A percentile compares a stretch with the other conserved stretches of the same genome.
phyloP scores from a whole-genome alignment of 2,797 vertebrate species.

The Lutjanus campechanus region DNA sequence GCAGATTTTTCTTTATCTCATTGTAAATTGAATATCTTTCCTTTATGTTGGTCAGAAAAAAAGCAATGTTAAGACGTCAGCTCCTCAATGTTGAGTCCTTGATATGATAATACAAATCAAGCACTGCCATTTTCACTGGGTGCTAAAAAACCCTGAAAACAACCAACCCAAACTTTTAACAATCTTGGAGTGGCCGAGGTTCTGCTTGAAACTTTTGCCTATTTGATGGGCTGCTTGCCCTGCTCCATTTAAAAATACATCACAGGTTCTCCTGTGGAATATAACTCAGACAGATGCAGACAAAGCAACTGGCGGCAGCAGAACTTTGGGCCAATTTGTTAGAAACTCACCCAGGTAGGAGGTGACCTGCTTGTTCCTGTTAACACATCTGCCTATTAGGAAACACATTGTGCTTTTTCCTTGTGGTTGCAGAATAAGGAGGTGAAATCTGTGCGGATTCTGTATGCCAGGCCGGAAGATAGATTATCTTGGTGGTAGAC shows the following conservation, averaged over 20 bases:
- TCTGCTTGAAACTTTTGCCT: slow-evolving; percentile 20
- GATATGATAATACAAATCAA: neutral
- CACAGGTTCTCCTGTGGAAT: slow-evolving; percentile 32
- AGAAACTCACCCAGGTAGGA: slow-evolving; percentile 55
- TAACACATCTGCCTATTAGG: slow-evolving; percentile 42
- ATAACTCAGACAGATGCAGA: slow-evolving; percentile 41
- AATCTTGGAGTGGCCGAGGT: slow-evolving; percentile 22
- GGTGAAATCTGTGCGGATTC: slow-evolving; percentile 32
- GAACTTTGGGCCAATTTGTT: slow-evolving; percentile 56
- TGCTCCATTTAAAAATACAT: slow-evolving; percentile 58
- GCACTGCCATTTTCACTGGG: neutral
- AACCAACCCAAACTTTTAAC: slow-evolving; percentile 33
- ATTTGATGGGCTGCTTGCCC: slow-evolving; percentile 34
- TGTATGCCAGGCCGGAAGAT: slow-evolving; percentile 46
- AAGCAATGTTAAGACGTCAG: neutral
- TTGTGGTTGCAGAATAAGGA: neutral
- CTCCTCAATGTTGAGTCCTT: neutral
- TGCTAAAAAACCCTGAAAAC: slow-evolving; percentile 22
- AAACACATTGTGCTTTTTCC: slow-evolving; percentile 17
- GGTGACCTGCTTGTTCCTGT: slow-evolving; percentile 55
- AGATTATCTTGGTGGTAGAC: slow-evolving; percentile 51
- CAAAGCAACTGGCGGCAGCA: slow-evolving; percentile 42
- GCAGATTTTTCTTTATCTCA: neutral
- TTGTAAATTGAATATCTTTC: neutral
- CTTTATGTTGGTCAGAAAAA: neutral